These are phyloP conservation scores for Heliconius erato DNA, from an alignment of 2,888 invertebrate species.

Conservation along the genomic window DNA sequence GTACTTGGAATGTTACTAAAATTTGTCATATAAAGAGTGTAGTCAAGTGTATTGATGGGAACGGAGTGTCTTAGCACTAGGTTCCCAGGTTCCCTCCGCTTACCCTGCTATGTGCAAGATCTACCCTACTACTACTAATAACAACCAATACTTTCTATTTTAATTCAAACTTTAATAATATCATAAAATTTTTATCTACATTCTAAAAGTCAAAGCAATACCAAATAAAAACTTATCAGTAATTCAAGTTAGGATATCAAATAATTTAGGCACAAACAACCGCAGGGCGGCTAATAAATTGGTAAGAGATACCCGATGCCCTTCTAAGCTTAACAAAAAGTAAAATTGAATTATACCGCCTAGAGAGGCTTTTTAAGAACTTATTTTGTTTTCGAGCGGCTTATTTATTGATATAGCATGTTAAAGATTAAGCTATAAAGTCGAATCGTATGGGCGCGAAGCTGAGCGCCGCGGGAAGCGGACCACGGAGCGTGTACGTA, in stretches of 20 bases:
- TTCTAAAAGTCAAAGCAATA: constrained; percentile 21
- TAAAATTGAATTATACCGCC: constrained; percentile 53
- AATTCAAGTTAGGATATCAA: constrained; percentile 47
- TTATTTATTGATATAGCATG: constrained; percentile 81
- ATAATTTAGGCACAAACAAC: constrained; percentile 48
- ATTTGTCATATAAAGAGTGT: too few relatives aligned
- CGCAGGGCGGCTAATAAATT: constrained; percentile 52
- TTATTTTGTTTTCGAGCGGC: constrained; percentile 68
- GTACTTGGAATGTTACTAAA: too few relatives aligned
- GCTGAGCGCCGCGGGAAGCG: constrained; percentile 79
- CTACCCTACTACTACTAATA: not conserved
- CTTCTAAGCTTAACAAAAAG: constrained; percentile 52
- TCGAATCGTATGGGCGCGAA: constrained; percentile 68
- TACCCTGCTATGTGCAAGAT: not conserved
- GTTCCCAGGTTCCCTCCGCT: not conserved
- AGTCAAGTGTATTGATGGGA: not conserved
- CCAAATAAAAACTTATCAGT: constrained; percentile 30
- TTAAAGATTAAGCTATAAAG: constrained; percentile 84
- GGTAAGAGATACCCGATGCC: constrained; percentile 52
- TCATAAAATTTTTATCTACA: not conserved
- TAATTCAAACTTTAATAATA: constrained; percentile 22
- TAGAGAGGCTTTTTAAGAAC: constrained; percentile 52
- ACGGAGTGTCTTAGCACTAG: not conserved
- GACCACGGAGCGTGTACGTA: constrained; percentile 68
- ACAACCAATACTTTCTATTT: not conserved